These are phyloP conservation scores for Hafferia zeledoni DNA, from an alignment of 2,797 vertebrate genomes.

Conservation along the genomic window DNA sequence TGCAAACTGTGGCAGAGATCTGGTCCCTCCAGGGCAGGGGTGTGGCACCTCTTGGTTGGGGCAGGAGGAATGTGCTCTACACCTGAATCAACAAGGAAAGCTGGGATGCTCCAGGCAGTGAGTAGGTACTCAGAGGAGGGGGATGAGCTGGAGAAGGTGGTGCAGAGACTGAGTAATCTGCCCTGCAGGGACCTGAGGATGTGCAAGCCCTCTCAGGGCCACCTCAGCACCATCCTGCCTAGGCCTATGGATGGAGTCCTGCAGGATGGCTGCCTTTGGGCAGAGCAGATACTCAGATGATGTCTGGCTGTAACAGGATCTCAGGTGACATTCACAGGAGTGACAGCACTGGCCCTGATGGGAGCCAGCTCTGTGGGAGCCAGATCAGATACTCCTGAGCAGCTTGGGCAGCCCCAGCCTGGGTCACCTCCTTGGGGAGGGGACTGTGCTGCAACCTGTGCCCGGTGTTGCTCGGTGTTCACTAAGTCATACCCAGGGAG, in stretches of 20 bases:
- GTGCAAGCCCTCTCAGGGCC: fast-evolving
- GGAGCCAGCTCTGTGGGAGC: not conserved
- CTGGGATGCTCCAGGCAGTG: not conserved
- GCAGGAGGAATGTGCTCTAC: not conserved
- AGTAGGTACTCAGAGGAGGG: not conserved
- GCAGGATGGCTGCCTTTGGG: not conserved
- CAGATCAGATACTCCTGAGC: not conserved
- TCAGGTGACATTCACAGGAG: not conserved
- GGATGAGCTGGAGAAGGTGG: fast-evolving
- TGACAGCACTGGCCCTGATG: fast-evolving
- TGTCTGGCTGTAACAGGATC: not conserved
- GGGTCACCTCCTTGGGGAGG: not conserved
- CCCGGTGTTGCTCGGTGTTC: fast-evolving
- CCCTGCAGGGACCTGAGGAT: not conserved
- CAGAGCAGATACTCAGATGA: not conserved
- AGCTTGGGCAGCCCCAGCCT: not conserved
- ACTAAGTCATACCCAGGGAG: not conserved
- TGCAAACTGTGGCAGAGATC: no score
- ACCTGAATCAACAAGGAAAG: not conserved
- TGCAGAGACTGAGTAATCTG: not conserved
- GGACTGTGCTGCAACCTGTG: fast-evolving
- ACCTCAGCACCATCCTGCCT: not conserved
- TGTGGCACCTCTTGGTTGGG: not conserved
- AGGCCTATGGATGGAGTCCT: not conserved
- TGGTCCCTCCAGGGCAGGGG: not conserved